Conservation (phyloP, 2,797 vertebrate species). For the Eulemur rubriventer region DNA sequence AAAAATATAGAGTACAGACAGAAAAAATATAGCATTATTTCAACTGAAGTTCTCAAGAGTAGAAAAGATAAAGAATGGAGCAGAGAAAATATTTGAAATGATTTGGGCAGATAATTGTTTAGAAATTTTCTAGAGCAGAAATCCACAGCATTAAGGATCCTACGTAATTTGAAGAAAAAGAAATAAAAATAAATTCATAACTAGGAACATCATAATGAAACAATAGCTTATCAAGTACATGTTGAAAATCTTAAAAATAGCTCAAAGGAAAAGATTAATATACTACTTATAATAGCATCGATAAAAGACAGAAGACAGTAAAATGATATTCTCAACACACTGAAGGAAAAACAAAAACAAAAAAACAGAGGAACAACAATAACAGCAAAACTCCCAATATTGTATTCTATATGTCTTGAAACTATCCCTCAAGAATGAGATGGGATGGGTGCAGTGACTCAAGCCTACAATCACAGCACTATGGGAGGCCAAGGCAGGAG, state of each 20-base stretch:
- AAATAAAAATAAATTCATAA: background rate
- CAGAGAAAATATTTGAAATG: background rate
- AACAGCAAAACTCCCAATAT: background rate
- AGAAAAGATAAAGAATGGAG: background rate
- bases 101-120: background rate
- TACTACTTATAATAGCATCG: background rate
- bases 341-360: background rate
- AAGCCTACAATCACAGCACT: no score
- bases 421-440: background rate
- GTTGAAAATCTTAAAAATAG: background rate
- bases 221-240: background rate
- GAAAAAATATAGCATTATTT: background rate
- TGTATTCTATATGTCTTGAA: background rate
- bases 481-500: background rate
- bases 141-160: background rate
- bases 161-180: background rate
- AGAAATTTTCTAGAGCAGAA: background rate
- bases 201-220: background rate
- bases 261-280: background rate
- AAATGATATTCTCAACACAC: background rate
- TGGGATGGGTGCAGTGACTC: background rate
- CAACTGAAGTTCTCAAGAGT: background rate
- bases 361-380: background rate
- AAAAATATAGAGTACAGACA: background rate
- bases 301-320: background rate